Percentiles rank a stretch among this genome's conserved stretches.
These are phyloP conservation scores for Melipona quadrifasciata DNA, from an alignment of 1,140 invertebrate species.

Conservation along the genomic window DNA sequence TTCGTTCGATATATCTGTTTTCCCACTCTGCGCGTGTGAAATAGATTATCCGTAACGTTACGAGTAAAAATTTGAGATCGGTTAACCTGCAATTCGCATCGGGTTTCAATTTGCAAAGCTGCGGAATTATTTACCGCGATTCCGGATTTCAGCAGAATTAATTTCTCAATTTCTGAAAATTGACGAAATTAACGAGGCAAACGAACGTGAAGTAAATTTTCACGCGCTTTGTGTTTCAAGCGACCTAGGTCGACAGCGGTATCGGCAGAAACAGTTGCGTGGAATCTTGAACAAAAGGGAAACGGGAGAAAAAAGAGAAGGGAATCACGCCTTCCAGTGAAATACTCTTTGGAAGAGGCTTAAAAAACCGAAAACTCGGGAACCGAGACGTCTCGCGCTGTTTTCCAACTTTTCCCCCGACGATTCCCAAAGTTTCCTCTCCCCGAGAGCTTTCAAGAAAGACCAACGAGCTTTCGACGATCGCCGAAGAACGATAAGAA, in stretches of 20 bases:
- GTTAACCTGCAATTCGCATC: no score
- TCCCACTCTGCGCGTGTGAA: background rate
- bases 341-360: background rate
- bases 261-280: no score
- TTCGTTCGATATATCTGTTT: no score
- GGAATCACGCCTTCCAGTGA: background rate
- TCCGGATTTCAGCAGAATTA: no score
- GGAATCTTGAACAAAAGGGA: no score
- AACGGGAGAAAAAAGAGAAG: background rate
- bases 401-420: background rate
- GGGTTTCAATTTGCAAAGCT: no score
- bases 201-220: no score
- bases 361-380: background rate
- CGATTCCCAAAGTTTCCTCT: background rate
- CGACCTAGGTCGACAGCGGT: no score
- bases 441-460: background rate
- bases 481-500: background rate
- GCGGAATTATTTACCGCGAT: no score
- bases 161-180: no score
- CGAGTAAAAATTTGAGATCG: background rate
- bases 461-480: background rate
- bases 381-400: background rate
- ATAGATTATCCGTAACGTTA: background rate
- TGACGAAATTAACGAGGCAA: no score
- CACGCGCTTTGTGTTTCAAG: no score